Evolutionary conservation across 1,140 invertebrate species (phyloP).

Genomic region (Magallana angulata): DNA sequence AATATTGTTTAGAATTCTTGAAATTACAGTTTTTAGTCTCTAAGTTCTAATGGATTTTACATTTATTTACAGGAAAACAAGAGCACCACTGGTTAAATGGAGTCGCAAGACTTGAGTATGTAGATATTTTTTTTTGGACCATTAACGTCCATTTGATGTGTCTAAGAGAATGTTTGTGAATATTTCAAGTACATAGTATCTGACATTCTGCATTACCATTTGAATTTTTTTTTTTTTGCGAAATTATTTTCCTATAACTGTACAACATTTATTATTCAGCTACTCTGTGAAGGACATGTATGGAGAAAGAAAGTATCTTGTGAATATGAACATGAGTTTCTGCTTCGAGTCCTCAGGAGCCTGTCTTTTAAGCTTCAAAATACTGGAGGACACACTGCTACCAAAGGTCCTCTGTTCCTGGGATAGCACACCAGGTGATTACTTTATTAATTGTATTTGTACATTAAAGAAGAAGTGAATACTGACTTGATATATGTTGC

Average conservation of each 20-base stretch:
- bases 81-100: conserved; percentile 25
- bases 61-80: neutral
- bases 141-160: too few species aligned
- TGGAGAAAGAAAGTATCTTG: conserved; percentile 48
- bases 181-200: too few species aligned
- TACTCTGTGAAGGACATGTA: conserved; percentile 42
- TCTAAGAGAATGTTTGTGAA: too few species aligned
- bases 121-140: neutral
- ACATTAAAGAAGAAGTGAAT: too few species aligned
- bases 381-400: conserved; percentile 37
- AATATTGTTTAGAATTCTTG: too few species aligned
- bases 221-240: too few species aligned
- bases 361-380: conserved; percentile 23
- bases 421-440: neutral
- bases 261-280: neutral
- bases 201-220: too few species aligned
- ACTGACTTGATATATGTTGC: too few species aligned
- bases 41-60: neutral
- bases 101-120: conserved; percentile 36
- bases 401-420: conserved; percentile 40
- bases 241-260: neutral
- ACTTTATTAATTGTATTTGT: too few species aligned
- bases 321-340: conserved; percentile 49
- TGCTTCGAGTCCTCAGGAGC: conserved; percentile 45
- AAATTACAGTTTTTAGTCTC: too few species aligned